Evolutionary conservation across 2,113 vertebrate species (phyloP), one percentile per base, ranked within the genome.

Genomic region (Onychorhynchus coronatus): DNA sequence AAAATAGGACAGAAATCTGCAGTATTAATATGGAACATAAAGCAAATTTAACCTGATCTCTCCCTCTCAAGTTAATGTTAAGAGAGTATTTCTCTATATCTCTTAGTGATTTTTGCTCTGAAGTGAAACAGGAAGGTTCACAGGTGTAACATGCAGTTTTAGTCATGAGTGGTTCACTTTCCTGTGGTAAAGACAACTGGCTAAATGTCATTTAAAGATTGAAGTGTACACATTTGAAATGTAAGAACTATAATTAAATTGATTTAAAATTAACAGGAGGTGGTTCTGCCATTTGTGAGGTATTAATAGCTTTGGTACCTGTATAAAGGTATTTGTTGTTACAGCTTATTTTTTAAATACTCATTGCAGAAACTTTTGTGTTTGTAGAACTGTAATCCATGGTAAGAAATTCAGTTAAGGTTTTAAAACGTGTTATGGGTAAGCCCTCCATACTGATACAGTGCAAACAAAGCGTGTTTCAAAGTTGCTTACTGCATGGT

Each of bases 381-480:
- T 85, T 89, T 37, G 35, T 78, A 49, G 56, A 92, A 53, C 75
- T 87, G 56, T 67, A 90, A 81, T 91, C 63, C 28, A 35, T 39
- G 21, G 39, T 81, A 85, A 88, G 72, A 95, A 84, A 86, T 87
- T 62, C 68, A 86, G 1, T 92, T 88, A 83, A 91, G 30, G 68
- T 86, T 92, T 95, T 77, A 50, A 66, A 91, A 55, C 0, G 24
- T 72, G 65, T 75, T 87, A 14, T 0, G 71, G 73, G 46, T 92
- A 77, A 89, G 74, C 78, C 70, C 37, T 91, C 62, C 41, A 9
- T 47, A 65, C 70, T 84, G 79, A 62, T 62, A 50, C 47, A 81
- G 56, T 91, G 91, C 90, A 92, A 95, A 80, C 86, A 89, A 91
- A 96, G 95, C 92, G 25, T 95, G 93, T 96, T 93, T 88, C 52